Evolutionary conservation across 2,797 vertebrate species (phyloP).

Genomic region (Nyctalus aviator): DNA sequence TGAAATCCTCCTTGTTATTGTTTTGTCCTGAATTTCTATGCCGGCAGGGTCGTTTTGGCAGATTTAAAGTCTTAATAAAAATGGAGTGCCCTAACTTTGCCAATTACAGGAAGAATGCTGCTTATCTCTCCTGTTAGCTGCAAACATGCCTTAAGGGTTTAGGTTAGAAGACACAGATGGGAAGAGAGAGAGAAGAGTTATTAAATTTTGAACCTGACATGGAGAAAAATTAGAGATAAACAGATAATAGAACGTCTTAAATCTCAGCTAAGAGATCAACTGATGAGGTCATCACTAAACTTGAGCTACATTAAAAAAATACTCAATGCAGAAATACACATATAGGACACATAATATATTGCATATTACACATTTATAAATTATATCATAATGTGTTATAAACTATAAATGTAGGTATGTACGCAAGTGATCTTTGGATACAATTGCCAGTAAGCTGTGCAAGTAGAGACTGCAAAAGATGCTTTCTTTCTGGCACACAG

Average conservation of each 20-base stretch:
- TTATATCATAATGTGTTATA: neutral
- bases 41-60: conserved; percentile 77
- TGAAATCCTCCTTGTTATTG: neutral
- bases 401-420: neutral
- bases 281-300: conserved; percentile 51
- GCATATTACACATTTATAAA: neutral
- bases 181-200: conserved; percentile 80
- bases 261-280: conserved; percentile 63
- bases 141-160: conserved; percentile 79
- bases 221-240: conserved; percentile 69
- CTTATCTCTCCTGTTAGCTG: conserved; percentile 75
- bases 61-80: conserved; percentile 65
- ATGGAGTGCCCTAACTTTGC: conserved; percentile 76
- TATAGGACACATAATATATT: neutral
- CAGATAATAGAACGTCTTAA: conserved; percentile 49
- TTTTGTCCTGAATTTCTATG: conserved; percentile 72
- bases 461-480: conserved; percentile 83
- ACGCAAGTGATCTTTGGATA: conserved; percentile 71
- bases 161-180: conserved; percentile 82
- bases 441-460: conserved; percentile 77
- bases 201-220: conserved; percentile 73
- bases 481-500: conserved; percentile 81
- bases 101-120: conserved; percentile 71
- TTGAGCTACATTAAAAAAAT: neutral
- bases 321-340: neutral